Evolutionary conservation across 1,140 invertebrate genomes (phyloP).

Genomic region (Pomacea maculata): DNA sequence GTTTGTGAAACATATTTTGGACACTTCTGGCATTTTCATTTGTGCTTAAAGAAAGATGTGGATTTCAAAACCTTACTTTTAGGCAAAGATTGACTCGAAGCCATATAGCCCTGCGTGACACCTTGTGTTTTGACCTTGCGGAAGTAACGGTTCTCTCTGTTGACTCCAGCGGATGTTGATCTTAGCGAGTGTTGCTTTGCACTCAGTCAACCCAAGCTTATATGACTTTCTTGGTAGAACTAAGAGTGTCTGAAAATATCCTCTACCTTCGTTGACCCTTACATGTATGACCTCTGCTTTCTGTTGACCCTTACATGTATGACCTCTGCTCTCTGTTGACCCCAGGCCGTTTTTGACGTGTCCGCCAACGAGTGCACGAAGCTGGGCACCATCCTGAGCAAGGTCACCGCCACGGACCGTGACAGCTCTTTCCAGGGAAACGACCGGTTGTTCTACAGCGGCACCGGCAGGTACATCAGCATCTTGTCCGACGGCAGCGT

Average conservation of each 20-base stretch:
- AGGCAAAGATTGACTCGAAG: background rate
- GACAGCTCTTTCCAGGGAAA: slow-evolving; percentile 14
- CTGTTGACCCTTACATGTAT: background rate
- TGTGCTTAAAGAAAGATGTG: no score
- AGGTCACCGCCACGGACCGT: background rate
- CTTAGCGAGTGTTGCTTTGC: background rate
- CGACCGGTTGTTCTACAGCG: background rate
- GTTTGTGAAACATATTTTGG: no score
- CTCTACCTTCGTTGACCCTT: background rate
- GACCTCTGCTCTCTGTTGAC: background rate
- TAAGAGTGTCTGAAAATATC: background rate
- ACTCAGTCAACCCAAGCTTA: background rate
- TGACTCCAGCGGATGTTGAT: background rate
- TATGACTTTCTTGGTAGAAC: background rate
- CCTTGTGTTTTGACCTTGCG: no score
- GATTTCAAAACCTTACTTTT: background rate
- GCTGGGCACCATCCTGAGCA: background rate
- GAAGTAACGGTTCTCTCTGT: background rate
- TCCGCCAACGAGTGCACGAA: slow-evolving; percentile 4
- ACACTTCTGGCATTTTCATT: no score
- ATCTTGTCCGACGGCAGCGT: slow-evolving; percentile 4
- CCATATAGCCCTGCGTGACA: no score
- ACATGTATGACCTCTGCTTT: background rate
- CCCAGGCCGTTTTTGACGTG: background rate
- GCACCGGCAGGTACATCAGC: background rate